Conservation (phyloP, 2,113 vertebrate species). For the Pomatostomus ruficeps region DNA sequence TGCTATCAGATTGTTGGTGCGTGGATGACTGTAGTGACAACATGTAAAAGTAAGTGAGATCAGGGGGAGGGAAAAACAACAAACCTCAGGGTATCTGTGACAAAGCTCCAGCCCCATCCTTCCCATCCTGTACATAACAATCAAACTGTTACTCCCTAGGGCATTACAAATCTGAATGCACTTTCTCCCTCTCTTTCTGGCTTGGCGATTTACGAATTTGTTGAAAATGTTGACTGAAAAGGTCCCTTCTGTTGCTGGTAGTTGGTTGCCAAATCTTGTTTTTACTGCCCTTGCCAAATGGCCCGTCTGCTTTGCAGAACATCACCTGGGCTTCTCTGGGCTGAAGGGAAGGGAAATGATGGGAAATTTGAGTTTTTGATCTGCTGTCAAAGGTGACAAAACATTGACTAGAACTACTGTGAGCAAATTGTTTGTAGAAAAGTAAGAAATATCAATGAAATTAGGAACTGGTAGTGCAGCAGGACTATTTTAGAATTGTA, state of each 20-base stretch:
- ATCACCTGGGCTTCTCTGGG: background rate
- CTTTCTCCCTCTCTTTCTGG: background rate
- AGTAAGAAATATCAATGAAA: background rate
- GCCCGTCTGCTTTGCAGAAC: background rate
- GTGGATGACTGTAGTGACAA: background rate
- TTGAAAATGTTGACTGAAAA: background rate
- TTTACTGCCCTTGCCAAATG: background rate
- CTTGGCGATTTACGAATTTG: background rate
- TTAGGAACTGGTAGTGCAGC: background rate
- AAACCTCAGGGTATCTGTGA: background rate
- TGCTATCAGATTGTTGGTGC: background rate
- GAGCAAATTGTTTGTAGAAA: background rate
- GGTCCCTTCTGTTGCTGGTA: constrained; percentile 21
- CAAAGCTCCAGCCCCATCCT: background rate
- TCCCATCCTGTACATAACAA: background rate
- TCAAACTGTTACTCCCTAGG: background rate
- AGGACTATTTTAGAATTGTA: background rate
- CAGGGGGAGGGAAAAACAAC: background rate
- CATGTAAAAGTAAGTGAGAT: background rate
- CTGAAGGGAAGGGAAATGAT: background rate
- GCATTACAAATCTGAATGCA: background rate
- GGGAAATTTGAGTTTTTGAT: background rate
- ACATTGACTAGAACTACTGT: background rate
- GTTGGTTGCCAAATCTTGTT: background rate
- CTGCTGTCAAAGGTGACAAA: background rate